These are phyloP conservation scores for Drosophila melanica DNA, from an alignment of 1,140 invertebrate species.

Conservation along the genomic window DNA sequence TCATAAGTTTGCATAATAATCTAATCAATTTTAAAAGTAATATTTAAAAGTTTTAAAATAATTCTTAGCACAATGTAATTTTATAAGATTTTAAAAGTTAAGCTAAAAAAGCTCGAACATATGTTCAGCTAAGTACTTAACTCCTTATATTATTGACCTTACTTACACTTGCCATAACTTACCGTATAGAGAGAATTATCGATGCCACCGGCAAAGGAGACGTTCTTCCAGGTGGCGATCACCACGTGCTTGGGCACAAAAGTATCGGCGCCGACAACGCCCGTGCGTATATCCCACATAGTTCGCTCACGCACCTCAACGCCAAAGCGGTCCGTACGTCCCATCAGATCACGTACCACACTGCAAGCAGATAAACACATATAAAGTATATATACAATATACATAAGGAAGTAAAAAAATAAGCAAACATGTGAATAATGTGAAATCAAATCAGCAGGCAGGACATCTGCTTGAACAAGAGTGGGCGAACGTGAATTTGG, in stretches of 20 bases:
- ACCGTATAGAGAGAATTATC: conserved; percentile 91
- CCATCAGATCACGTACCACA: conserved; percentile 88
- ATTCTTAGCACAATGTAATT: not conserved
- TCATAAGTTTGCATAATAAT: no score
- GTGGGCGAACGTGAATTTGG: conserved; percentile 33
- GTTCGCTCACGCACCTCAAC: conserved; percentile 93
- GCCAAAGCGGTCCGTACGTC: conserved; percentile 91
- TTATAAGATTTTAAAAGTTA: not conserved
- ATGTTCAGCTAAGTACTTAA: no score
- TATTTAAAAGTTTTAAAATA: no score
- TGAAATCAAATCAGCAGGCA: conserved; percentile 53
- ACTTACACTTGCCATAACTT: conserved; percentile 56
- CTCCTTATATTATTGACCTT: not conserved
- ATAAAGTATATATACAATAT: not conserved
- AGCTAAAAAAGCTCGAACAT: no score
- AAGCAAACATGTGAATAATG: conserved; percentile 18
- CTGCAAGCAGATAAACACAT: conserved; percentile 80
- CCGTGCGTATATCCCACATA: conserved; percentile 94
- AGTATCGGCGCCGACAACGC: conserved; percentile 94
- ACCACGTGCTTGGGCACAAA: conserved; percentile 95
- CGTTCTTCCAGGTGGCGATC: conserved; percentile 98
- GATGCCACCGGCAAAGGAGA: conserved; percentile 95
- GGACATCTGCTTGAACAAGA: conserved; percentile 22
- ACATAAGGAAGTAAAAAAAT: not conserved
- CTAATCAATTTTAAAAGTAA: no score